Conservation (phyloP, 2,113 vertebrate genomes). For the Poeciliopsis occidentalis region DNA sequence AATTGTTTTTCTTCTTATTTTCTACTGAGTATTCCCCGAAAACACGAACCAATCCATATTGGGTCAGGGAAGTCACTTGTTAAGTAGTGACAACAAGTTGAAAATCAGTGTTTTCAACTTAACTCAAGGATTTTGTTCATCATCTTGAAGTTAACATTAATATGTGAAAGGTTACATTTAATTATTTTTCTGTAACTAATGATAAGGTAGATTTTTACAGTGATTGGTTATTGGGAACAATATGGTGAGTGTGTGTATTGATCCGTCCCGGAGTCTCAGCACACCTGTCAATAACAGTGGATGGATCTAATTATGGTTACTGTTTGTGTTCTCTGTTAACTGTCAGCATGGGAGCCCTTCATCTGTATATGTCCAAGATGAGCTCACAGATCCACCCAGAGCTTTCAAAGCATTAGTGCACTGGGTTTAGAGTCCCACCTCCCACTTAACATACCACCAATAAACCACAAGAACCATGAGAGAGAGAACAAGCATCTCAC, state of each 20-base stretch:
- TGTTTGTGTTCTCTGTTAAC: constrained; percentile 70
- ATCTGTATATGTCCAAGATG: constrained; percentile 32
- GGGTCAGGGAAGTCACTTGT: not conserved
- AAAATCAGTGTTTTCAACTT: not conserved
- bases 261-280: constrained; percentile 60
- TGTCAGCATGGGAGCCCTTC: constrained; percentile 75
- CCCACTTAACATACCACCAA: constrained; percentile 41
- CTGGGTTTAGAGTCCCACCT: constrained; percentile 69
- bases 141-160: not conserved
- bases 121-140: not conserved
- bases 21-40: not conserved
- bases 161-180: constrained; percentile 57
- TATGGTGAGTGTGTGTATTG: constrained; percentile 73
- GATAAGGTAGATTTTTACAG: constrained; percentile 60
- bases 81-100: too few species aligned
- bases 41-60: constrained; percentile 19
- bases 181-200: constrained; percentile 76
- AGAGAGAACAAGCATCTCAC: not conserved
- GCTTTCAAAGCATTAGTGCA: constrained; percentile 59
- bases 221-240: constrained; percentile 75
- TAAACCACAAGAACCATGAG: constrained; percentile 36
- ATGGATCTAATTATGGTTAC: constrained; percentile 79
- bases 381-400: constrained; percentile 21
- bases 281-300: constrained; percentile 72
- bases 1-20: not conserved